Base-by-base conservation (phyloP, 2,113 vertebrate species). In the Scophthalmus maximus region DNA sequence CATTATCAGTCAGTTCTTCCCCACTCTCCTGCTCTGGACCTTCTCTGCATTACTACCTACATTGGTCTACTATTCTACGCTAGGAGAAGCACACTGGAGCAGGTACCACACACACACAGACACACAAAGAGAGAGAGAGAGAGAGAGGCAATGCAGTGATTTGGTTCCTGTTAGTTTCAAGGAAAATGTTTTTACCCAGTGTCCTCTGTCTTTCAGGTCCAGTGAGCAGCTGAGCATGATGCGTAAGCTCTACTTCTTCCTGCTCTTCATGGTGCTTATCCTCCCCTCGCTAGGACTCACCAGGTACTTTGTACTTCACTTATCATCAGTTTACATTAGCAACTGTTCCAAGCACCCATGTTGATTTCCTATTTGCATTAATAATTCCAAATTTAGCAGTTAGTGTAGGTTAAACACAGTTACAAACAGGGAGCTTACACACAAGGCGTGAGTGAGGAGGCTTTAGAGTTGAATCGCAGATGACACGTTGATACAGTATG, bases 201-300 rank as follows among this genome's bases (percentile, higher is more conserved):
- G 23, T 15, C 26, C 27, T 73, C 29, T 81, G 23, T 76, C 18
- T 73, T 46, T 49, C 68, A 94, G 93, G 82, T 98, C 96, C 44
- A 91, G 93, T 75, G 97, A 99, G 88, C 98, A 98, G 88, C 92
- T 95, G 78, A 95, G 94, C 84, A 95, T 96, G 94, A 95, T 99
- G 96, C 94, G 95, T 59, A 99, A 99, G 73, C 91, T 99, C 49
- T 99, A 98, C 92, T 94, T 94, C 77, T 99, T 98, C 90, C 89
- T 99, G 84, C 94, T 98, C 78, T 99, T 98, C 89, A 99, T 98
- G 98, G 96, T 99, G 34, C 84, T 99, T 63, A 96, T 99, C 77
- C 93, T 99, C 62, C 98, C 98, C 2, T 99, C 98, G 0, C 94
- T 99, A 2, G 97, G 97, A 57, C 95, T 99, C 79, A 97, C 97